Evolutionary conservation across 2,113 vertebrate genomes (phyloP).

Genomic region (Mirza zaza): DNA sequence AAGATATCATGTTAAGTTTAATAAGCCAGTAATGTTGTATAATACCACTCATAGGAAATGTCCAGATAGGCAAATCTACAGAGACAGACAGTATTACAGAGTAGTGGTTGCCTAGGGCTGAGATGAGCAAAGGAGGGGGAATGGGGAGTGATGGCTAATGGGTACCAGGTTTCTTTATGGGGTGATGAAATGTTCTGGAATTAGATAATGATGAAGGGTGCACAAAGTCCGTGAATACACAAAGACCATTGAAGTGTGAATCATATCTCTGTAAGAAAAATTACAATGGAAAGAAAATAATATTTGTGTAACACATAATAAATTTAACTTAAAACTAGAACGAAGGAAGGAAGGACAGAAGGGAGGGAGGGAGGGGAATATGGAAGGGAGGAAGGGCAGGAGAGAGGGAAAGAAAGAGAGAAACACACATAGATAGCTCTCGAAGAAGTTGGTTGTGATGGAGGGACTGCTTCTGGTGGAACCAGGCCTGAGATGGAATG

Average conservation of each 20-base stretch:
- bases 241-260: not conserved
- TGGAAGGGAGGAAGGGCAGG: too few relatives aligned
- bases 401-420: not conserved
- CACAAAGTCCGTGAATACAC: not conserved
- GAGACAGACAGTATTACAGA: not conserved
- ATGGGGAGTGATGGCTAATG: not conserved
- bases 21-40: not conserved
- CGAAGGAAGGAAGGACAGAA: not conserved
- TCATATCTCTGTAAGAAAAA: not conserved
- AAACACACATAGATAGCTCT: not conserved
- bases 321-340: constrained; percentile 21
- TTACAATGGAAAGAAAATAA: constrained; percentile 15
- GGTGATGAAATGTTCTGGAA: constrained; percentile 19
- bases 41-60: not conserved
- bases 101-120: not conserved
- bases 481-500: not conserved
- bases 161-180: not conserved
- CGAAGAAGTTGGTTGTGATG: not conserved
- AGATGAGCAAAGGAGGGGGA: not conserved
- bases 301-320: not conserved
- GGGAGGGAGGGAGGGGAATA: too few relatives aligned
- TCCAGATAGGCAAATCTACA: not conserved
- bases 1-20: not conserved
- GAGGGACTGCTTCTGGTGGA: too few relatives aligned
- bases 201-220: not conserved